Percentiles rank a stretch among this genome's conserved stretches.
Conservation (phyloP, 2,797 vertebrate species). For the Clarias laeviceps region DNA sequence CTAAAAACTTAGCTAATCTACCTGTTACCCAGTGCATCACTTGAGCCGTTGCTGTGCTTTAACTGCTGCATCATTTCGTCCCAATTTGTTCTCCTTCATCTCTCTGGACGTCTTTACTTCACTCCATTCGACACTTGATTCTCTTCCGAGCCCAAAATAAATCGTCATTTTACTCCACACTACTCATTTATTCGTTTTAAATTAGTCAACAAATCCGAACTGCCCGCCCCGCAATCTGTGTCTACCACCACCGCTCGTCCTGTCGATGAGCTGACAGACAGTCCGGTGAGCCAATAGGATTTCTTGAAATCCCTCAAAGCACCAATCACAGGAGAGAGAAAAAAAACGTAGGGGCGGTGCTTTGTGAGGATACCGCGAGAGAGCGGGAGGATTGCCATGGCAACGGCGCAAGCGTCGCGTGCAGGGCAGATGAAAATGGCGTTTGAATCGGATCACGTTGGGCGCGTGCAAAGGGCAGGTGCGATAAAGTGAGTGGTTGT, state of each 20-base stretch:
- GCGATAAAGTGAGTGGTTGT: background rate
- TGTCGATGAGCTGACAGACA: conserved; percentile 21
- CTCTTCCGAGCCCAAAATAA: background rate
- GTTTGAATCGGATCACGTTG: background rate
- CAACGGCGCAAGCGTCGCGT: conserved; percentile 31
- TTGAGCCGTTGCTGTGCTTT: conserved; percentile 28
- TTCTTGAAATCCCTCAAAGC: background rate
- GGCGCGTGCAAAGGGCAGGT: conserved; percentile 20
- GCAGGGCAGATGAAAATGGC: conserved; percentile 29
- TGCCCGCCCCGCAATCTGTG: conserved; percentile 45
- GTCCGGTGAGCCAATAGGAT: conserved; percentile 43
- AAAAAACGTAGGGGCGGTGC: conserved; percentile 7
- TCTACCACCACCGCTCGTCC: conserved; percentile 45
- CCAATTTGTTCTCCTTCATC: conserved; percentile 19
- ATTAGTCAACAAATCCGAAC: conserved; percentile 36
- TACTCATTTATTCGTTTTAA: background rate
- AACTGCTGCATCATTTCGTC: conserved; percentile 31
- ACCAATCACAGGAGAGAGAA: conserved; percentile 46
- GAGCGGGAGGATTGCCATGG: conserved; percentile 44
- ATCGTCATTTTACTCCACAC: background rate
- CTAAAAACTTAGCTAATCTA: conserved; percentile 32
- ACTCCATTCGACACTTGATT: background rate
- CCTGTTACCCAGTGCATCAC: conserved; percentile 52
- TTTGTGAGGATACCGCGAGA: background rate
- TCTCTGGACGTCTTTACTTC: background rate